Evolutionary conservation across 2,888 invertebrate species (phyloP).

Genomic region (Cataglyphis rosenhaueri): DNA sequence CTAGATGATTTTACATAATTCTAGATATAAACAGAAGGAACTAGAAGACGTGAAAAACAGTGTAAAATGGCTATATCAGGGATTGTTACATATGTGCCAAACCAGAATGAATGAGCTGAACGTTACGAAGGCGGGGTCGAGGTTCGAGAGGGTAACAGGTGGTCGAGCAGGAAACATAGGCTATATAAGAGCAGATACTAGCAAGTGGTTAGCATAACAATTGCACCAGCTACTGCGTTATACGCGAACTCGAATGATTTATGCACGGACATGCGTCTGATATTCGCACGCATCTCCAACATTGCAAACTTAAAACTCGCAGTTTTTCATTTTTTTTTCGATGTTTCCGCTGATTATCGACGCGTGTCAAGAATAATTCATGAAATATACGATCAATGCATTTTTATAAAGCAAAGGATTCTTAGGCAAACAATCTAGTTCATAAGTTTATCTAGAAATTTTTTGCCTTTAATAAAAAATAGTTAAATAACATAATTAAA

Average conservation of each 20-base stretch:
- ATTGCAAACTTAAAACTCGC: constrained; percentile 71
- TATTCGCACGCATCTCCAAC: constrained; percentile 67
- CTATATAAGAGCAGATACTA: constrained; percentile 82
- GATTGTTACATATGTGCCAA: constrained; percentile 65
- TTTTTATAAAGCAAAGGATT: background rate
- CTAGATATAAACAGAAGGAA: constrained; percentile 16
- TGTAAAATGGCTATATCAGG: constrained; percentile 48
- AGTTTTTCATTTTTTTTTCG: constrained; percentile 52
- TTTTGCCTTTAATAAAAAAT: background rate
- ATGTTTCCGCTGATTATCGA: constrained; percentile 51
- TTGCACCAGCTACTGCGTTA: constrained; percentile 81
- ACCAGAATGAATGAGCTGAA: constrained; percentile 72
- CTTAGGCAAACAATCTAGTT: background rate
- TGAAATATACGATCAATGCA: background rate
- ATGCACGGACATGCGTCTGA: constrained; percentile 76
- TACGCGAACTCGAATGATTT: constrained; percentile 81
- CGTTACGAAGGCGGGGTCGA: constrained; percentile 72
- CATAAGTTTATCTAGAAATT: background rate
- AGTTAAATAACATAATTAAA: background rate
- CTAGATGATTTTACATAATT: background rate
- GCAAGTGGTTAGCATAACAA: constrained; percentile 84
- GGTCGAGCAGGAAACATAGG: constrained; percentile 84
- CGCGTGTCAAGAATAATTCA: constrained; percentile 37
- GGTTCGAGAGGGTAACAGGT: constrained; percentile 83
- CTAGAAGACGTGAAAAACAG: constrained; percentile 35